phyloP scores from a whole-genome alignment of 2,888 invertebrate species.

The Linyphia triangularis region DNA sequence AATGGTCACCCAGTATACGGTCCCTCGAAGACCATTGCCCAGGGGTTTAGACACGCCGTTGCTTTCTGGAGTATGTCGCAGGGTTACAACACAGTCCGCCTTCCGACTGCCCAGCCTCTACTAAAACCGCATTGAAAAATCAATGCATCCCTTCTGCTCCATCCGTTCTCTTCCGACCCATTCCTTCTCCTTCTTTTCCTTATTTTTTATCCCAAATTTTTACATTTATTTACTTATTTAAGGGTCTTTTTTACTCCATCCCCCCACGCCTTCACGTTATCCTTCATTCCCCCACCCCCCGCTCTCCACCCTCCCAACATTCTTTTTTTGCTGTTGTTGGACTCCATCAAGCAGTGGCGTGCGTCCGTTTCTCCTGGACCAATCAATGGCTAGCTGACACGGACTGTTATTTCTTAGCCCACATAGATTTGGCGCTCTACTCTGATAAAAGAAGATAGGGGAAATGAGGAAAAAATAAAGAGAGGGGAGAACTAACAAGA shows the following conservation, averaged over 20 bases:
- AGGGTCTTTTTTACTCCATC: constrained; percentile 49
- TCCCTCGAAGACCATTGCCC: constrained; percentile 69
- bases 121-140: constrained; percentile 75
- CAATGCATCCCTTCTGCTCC: constrained; percentile 73
- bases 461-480: neutral
- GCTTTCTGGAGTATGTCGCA: constrained; percentile 50
- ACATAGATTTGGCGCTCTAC: constrained; percentile 64
- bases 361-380: constrained; percentile 63
- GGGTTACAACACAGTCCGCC: constrained; percentile 57
- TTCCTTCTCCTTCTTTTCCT: constrained; percentile 47
- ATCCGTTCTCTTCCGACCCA: constrained; percentile 47
- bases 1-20: constrained; percentile 64
- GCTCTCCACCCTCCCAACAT: neutral
- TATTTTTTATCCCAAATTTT: constrained; percentile 49
- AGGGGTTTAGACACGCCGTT: constrained; percentile 56
- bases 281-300: neutral
- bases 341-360: constrained; percentile 67
- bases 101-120: constrained; percentile 63
- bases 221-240: constrained; percentile 71
- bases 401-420: constrained; percentile 71
- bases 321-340: constrained; percentile 37
- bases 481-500: neutral
- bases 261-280: neutral
- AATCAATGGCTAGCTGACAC: constrained; percentile 72
- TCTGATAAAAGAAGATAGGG: constrained; percentile 6